Conservation (phyloP, 2,797 vertebrate species). For the Capromys pilorides region DNA sequence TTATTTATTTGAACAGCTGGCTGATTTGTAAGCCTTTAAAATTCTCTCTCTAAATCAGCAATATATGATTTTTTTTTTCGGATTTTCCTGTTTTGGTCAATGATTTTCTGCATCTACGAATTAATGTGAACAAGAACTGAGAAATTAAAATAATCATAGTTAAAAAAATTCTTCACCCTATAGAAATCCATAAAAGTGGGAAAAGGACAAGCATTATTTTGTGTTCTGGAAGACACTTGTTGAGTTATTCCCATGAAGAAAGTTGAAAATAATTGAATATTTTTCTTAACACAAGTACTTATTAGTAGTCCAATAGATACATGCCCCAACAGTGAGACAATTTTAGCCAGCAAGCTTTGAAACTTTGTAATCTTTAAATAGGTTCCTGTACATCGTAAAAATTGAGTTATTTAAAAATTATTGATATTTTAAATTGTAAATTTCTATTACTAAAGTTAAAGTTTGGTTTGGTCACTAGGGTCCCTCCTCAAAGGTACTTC, state of each 20-base stretch:
- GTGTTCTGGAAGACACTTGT: neutral
- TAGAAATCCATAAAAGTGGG: neutral
- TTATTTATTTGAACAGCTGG: slow-evolving; percentile 77
- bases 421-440: neutral
- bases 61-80: slow-evolving; percentile 37
- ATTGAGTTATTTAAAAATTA: slow-evolving; percentile 36
- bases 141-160: slow-evolving; percentile 53
- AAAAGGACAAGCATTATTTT: neutral
- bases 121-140: slow-evolving; percentile 35
- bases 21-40: slow-evolving; percentile 68
- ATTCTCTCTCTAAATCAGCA: slow-evolving; percentile 39
- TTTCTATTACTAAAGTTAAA: neutral
- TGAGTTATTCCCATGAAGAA: slow-evolving; percentile 4
- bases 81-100: slow-evolving; percentile 30
- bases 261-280: neutral
- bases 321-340: neutral
- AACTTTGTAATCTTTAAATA: slow-evolving; percentile 41
- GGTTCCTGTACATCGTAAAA: neutral
- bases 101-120: slow-evolving; percentile 35
- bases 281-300: slow-evolving; percentile 30
- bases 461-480: neutral
- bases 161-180: neutral
- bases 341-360: slow-evolving; percentile 12
- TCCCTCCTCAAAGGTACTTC: neutral
- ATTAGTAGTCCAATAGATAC: neutral